A percentile compares a stretch with the other conserved stretches of the same genome.
These are phyloP conservation scores for Ailurus styani DNA, from an alignment of 2,113 vertebrate species.

Conservation along the genomic window DNA sequence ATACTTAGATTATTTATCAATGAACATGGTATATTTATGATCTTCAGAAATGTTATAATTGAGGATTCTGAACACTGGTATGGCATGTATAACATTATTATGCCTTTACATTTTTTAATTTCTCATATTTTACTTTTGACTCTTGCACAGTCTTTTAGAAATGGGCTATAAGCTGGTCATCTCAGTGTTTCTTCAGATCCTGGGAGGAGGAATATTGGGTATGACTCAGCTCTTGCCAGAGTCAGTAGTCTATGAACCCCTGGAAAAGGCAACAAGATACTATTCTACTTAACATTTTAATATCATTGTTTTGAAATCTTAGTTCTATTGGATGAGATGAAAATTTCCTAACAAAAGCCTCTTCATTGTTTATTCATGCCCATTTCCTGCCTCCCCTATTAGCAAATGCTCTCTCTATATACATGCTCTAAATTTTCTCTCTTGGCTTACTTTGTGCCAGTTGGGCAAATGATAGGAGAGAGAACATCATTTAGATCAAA, in stretches of 20 bases:
- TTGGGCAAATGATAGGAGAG: neutral
- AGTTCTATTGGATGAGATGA: neutral
- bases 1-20: neutral
- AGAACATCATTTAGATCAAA: neutral
- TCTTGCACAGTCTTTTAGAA: neutral
- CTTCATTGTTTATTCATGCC: neutral
- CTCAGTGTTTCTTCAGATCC: neutral
- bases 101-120: neutral
- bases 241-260: neutral
- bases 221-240: neutral
- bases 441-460: neutral
- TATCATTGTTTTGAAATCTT: neutral
- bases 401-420: neutral
- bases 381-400: neutral
- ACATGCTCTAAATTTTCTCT: neutral
- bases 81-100: neutral
- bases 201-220: neutral
- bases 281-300: neutral
- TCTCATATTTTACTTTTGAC: neutral
- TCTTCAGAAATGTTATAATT: neutral
- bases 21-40: neutral
- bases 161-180: neutral
- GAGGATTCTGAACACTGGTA: neutral
- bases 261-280: neutral
- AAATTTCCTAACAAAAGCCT: neutral